Percentiles rank a stretch among this genome's conserved stretches.
These are phyloP conservation scores for Cheilosia vernalis DNA, from an alignment of 2,888 invertebrate genomes.

Conservation along the genomic window DNA sequence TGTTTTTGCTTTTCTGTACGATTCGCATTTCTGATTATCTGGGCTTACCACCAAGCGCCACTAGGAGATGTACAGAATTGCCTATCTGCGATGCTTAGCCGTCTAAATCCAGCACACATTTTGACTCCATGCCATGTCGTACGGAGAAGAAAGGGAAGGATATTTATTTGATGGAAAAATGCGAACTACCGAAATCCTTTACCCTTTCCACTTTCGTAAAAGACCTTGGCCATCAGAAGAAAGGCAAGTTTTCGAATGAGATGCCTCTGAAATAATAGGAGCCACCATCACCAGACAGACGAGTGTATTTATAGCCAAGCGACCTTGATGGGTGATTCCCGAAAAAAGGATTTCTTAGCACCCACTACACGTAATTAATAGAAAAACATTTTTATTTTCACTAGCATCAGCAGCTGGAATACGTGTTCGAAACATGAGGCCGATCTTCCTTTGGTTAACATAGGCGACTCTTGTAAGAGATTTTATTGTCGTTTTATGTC, in stretches of 20 bases:
- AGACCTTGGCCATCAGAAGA: not conserved
- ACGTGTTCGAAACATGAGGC: not conserved
- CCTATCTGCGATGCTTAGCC: constrained; percentile 13
- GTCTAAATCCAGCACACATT: constrained; percentile 12
- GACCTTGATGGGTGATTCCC: constrained; percentile 13
- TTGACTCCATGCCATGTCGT: constrained; percentile 5
- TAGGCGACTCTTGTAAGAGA: constrained; percentile 16
- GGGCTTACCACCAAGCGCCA: constrained; percentile 42
- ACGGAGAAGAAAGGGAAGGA: constrained; percentile 10
- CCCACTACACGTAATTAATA: constrained; percentile 60
- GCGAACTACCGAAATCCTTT: constrained; percentile 49
- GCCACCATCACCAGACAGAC: not conserved
- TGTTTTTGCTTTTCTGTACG: not conserved
- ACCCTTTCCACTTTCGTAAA: not conserved
- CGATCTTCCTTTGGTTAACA: constrained; percentile 32
- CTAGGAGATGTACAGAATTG: constrained; percentile 2
- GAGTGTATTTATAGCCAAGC: constrained; percentile 24
- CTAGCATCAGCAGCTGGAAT: not conserved
- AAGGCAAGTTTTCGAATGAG: constrained; percentile 7
- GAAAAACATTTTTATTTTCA: constrained; percentile 37
- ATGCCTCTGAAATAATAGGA: not conserved
- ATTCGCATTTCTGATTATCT: constrained; percentile 48
- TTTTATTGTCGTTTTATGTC: constrained; percentile 58
- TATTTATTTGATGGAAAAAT: constrained; percentile 57
- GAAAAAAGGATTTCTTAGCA: constrained; percentile 7